A percentile compares a stretch with the other conserved stretches of the same genome.
Conservation (phyloP, 2,113 vertebrate species). For the Noturus placidus region DNA sequence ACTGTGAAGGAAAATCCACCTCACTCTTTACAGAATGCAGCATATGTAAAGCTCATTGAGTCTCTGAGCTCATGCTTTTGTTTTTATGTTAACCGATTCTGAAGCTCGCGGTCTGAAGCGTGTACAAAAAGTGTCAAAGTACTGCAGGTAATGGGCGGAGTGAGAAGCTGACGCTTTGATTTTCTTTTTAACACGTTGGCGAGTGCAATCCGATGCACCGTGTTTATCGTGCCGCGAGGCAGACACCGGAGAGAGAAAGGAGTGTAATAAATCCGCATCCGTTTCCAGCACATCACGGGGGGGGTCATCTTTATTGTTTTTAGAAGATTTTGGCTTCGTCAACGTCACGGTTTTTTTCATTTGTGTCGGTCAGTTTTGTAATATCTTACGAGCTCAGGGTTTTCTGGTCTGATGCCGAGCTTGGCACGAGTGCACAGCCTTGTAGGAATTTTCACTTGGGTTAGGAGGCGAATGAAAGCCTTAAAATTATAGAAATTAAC, state of each 20-base stretch:
- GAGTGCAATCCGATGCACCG: no score
- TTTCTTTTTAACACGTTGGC: background rate
- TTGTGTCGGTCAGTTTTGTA: background rate
- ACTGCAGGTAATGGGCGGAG: background rate
- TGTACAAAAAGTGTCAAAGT: background rate
- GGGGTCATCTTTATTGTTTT: background rate
- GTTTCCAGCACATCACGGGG: background rate
- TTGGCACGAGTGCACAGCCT: background rate
- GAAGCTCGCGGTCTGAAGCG: background rate
- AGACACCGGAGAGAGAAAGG: background rate
- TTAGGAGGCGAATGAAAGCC: background rate
- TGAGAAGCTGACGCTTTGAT: background rate
- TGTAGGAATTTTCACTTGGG: background rate
- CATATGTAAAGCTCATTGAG: background rate
- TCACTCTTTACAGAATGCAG: background rate
- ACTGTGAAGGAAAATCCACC: background rate
- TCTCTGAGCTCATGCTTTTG: background rate
- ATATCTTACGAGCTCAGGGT: background rate
- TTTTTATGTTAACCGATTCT: background rate
- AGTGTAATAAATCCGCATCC: background rate
- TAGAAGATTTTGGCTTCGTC: background rate
- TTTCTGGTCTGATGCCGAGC: background rate
- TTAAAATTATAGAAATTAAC: background rate
- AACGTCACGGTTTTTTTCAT: background rate
- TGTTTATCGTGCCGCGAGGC: background rate